These are phyloP conservation scores for Neria commutata DNA, from an alignment of 2,888 invertebrate genomes.

Conservation along the genomic window DNA sequence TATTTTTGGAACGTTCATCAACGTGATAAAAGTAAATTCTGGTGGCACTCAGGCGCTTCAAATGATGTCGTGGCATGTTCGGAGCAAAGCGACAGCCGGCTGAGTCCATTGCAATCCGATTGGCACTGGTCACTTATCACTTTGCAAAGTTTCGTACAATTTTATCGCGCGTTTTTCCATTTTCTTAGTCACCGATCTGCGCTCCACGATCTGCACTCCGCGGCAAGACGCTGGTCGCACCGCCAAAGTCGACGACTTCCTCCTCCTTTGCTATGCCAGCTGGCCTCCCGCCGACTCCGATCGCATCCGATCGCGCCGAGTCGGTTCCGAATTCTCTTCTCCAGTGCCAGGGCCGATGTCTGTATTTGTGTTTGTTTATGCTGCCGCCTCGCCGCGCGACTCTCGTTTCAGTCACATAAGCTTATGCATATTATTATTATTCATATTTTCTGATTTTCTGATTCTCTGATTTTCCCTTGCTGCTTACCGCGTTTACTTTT, in stretches of 20 bases:
- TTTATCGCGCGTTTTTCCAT: too few relatives aligned
- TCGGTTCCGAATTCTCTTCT: conserved; percentile 5
- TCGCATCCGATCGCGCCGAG: conserved; percentile 20
- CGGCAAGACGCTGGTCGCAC: neutral
- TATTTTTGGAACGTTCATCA: too few relatives aligned
- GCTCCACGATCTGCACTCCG: conserved; percentile 7
- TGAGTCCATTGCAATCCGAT: too few relatives aligned
- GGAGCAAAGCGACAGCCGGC: too few relatives aligned
- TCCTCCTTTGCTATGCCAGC: neutral
- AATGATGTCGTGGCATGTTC: too few relatives aligned
- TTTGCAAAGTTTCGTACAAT: too few relatives aligned
- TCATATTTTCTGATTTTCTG: neutral
- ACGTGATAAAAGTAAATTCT: too few relatives aligned
- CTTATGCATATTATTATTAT: conserved; percentile 2
- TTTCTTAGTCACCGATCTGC: conserved; percentile 21
- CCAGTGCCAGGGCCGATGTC: neutral
- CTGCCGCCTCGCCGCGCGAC: neutral
- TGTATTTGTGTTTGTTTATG: conserved; percentile 6
- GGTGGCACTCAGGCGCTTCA: too few relatives aligned
- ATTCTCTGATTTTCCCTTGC: neutral
- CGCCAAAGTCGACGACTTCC: conserved; percentile 4
- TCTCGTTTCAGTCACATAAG: neutral
- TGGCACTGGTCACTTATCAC: too few relatives aligned
- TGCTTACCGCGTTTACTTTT: conserved; percentile 1
- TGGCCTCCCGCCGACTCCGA: conserved; percentile 4